Evolutionary conservation across 2,113 vertebrate genomes (phyloP).

Genomic region (Callithrix jacchus): DNA sequence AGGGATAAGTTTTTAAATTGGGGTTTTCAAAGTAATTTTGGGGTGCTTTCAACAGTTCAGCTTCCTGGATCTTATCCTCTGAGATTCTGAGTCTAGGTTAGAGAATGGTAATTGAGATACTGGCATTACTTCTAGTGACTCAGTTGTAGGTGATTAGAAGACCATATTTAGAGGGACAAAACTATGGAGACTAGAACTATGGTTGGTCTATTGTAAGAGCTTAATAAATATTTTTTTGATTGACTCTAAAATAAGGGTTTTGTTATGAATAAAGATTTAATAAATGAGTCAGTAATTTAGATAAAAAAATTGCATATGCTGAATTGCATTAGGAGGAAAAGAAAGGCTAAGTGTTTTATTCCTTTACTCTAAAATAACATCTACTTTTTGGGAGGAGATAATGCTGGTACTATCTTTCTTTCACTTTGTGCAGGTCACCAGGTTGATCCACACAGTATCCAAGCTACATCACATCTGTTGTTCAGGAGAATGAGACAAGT

Average conservation of each 20-base stretch:
- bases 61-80: background rate
- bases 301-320: background rate
- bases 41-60: background rate
- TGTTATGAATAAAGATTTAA: background rate
- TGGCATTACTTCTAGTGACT: background rate
- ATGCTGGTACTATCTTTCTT: background rate
- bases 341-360: background rate
- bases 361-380: background rate
- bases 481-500: background rate
- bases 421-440: background rate
- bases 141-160: background rate
- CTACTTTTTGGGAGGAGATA: background rate
- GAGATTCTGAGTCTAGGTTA: background rate
- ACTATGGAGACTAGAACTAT: background rate
- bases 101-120: background rate
- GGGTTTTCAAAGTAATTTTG: constrained; percentile 16
- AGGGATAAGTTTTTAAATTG: background rate
- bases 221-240: constrained; percentile 41
- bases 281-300: background rate
- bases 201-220: background rate
- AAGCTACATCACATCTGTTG: background rate
- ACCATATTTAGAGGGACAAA: background rate
- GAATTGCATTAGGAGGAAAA: background rate
- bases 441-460: background rate
- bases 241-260: background rate